These are phyloP conservation scores for Dicerorhinus sumatrensis DNA, from an alignment of 2,113 vertebrate genomes.

Conservation along the genomic window DNA sequence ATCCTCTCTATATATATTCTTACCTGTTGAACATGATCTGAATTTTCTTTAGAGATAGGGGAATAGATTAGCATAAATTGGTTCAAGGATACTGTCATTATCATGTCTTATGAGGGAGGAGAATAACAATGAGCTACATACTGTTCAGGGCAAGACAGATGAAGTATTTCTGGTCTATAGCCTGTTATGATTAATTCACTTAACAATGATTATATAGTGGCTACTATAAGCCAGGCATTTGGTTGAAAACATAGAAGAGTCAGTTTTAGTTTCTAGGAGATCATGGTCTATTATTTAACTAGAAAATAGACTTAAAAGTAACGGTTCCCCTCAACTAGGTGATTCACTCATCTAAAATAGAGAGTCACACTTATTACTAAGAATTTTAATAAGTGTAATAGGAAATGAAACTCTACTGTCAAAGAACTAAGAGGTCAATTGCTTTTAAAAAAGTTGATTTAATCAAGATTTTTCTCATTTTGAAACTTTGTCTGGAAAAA, in stretches of 20 bases:
- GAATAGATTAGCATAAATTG: neutral
- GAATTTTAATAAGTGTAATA: slow-evolving; percentile 16
- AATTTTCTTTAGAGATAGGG: slow-evolving; percentile 33
- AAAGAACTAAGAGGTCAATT: slow-evolving; percentile 59
- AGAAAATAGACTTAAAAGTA: neutral
- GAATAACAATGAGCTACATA: neutral
- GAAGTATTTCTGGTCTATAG: neutral
- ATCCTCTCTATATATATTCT: neutral
- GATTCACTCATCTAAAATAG: slow-evolving; percentile 1
- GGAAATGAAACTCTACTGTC: slow-evolving; percentile 37
- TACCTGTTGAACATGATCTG: neutral
- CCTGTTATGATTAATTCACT: slow-evolving; percentile 2
- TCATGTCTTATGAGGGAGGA: neutral
- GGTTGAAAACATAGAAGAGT: neutral
- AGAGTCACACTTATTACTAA: neutral
- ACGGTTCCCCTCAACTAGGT: neutral
- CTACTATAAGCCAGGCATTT: neutral
- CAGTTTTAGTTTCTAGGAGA: neutral
- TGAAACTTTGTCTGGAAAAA: slow-evolving; percentile 59
- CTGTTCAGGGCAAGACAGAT: neutral
- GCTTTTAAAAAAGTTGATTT: slow-evolving; percentile 69
- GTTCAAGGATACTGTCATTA: neutral
- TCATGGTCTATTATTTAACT: neutral
- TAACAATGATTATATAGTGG: neutral
- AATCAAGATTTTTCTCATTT: slow-evolving; percentile 66